Percentiles rank a stretch among this genome's conserved stretches.
Conservation (phyloP, 92 coral and sea anemone species). For the Anthopleura xanthogrammica region DNA sequence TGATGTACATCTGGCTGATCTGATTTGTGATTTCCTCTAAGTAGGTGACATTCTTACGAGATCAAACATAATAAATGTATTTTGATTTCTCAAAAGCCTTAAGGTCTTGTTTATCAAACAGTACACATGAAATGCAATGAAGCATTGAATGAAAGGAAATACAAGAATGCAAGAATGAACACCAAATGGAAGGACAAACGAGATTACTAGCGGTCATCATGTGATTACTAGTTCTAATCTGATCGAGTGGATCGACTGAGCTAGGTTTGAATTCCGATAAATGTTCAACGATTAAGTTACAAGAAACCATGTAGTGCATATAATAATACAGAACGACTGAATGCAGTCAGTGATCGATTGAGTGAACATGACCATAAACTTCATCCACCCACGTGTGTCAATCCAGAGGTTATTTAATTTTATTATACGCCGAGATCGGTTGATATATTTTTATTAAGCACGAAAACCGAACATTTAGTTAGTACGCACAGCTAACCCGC, state of each 20-base stretch:
- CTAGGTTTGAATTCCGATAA: no score
- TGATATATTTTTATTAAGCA: not conserved
- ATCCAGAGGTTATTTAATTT: not conserved
- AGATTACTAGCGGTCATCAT: not conserved
- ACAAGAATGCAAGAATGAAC: not conserved
- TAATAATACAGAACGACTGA: not conserved
- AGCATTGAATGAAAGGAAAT: not conserved
- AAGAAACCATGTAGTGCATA: not conserved
- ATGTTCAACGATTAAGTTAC: not conserved
- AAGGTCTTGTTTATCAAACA: not conserved
- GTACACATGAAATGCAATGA: not conserved
- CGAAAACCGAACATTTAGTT: not conserved
- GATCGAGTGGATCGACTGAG: not conserved
- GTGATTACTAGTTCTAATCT: no score
- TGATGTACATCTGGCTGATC: not conserved
- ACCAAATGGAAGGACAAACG: not conserved
- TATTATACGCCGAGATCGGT: not conserved
- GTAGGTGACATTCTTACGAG: not conserved
- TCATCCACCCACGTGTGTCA: conserved; percentile 11
- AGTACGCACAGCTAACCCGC: no score
- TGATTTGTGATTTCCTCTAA: not conserved
- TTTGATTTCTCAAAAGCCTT: not conserved
- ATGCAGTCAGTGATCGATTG: not conserved
- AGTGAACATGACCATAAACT: not conserved
- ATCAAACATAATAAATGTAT: not conserved